phyloP scores from a whole-genome alignment of 2,888 invertebrate species.

The Urechis unicinctus region DNA sequence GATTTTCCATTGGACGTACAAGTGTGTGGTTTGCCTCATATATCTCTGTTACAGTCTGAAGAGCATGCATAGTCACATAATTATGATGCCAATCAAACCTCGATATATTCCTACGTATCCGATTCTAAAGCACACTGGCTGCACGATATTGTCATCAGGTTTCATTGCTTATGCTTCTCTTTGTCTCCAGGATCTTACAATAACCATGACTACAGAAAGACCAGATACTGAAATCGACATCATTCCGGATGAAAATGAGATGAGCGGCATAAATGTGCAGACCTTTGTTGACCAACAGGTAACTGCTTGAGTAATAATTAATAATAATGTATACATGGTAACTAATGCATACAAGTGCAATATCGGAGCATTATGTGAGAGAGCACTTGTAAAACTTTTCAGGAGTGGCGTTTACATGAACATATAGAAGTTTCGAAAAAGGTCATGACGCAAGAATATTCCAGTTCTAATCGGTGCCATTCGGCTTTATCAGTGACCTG shows the following conservation, averaged over 20 bases:
- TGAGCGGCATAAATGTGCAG: slow-evolving; percentile 37
- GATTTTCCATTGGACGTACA: slow-evolving; percentile 24
- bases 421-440: slow-evolving; percentile 29
- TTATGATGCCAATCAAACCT: no score
- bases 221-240: slow-evolving; percentile 35
- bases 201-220: slow-evolving; percentile 37
- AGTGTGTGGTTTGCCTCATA: no score
- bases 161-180: neutral
- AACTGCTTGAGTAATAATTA: no score
- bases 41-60: no score
- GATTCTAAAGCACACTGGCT: no score
- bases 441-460: slow-evolving; percentile 30
- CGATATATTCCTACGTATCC: no score
- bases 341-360: no score
- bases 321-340: no score
- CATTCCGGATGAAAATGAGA: slow-evolving; percentile 39
- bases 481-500: slow-evolving; percentile 39
- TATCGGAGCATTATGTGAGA: no score
- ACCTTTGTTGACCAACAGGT: slow-evolving; percentile 43
- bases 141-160: no score
- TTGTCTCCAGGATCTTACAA: slow-evolving; percentile 33
- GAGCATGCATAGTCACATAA: no score
- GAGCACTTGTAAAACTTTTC: no score
- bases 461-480: slow-evolving; percentile 32
- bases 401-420: slow-evolving; percentile 42